Percentiles rank a stretch among this genome's conserved stretches.
phyloP scores from a whole-genome alignment of 2,888 invertebrate species.

The Laothoe populi region DNA sequence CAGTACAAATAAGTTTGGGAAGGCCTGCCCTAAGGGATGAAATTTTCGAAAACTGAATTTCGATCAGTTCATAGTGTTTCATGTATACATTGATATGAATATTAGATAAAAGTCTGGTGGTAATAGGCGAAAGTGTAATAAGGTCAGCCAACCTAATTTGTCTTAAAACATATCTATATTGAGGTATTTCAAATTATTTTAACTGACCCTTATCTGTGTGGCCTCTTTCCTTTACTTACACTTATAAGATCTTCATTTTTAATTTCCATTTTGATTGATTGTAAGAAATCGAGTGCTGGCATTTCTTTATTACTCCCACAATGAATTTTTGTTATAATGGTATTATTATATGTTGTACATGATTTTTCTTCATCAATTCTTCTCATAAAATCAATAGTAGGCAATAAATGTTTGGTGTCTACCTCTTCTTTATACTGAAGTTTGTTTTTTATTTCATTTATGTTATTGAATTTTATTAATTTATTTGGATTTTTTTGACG shows the following conservation, averaged over 20 bases:
- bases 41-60: too few species aligned
- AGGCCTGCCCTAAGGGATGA: too few species aligned
- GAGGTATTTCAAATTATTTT: too few species aligned
- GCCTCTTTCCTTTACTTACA: conserved; percentile 26
- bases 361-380: conserved; percentile 38
- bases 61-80: too few species aligned
- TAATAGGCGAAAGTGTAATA: too few species aligned
- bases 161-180: too few species aligned
- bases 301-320: conserved; percentile 34
- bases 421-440: conserved; percentile 38
- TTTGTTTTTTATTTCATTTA: conserved; percentile 56
- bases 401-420: conserved; percentile 37
- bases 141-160: too few species aligned
- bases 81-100: too few species aligned
- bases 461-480: conserved; percentile 53
- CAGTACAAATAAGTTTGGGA: too few species aligned
- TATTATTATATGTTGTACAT: conserved; percentile 43
- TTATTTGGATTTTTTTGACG: conserved; percentile 46
- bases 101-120: too few species aligned
- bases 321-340: conserved; percentile 49
- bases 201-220: not conserved
- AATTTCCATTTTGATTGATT: conserved; percentile 51
- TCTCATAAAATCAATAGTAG: conserved; percentile 35
- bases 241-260: conserved; percentile 46
- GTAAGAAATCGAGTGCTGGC: conserved; percentile 54